A percentile compares a stretch with the other conserved stretches of the same genome.
phyloP scores from a whole-genome alignment of 1,140 invertebrate species.

The Atta cephalotes region DNA sequence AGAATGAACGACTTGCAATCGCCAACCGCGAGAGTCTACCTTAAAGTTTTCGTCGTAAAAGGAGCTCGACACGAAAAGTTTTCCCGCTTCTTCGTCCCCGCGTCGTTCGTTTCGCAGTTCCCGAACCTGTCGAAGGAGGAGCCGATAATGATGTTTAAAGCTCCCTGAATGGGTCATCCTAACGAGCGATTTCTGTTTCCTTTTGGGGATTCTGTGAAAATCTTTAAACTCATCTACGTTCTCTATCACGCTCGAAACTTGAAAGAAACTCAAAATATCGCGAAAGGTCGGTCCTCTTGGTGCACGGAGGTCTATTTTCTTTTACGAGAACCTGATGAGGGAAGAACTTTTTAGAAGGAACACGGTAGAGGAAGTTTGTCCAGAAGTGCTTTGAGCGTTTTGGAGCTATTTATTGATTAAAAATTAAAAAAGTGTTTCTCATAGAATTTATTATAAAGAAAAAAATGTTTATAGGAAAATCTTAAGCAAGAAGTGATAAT shows the following conservation, averaged over 20 bases:
- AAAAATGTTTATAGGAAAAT: not conserved
- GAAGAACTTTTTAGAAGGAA: conserved; percentile 31
- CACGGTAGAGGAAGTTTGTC: conserved; percentile 17
- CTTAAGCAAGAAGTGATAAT: not conserved
- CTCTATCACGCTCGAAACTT: conserved; percentile 23
- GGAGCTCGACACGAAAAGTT: conserved; percentile 51
- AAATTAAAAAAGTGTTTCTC: not conserved
- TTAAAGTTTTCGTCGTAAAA: conserved; percentile 69
- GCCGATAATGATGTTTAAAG: conserved; percentile 74
- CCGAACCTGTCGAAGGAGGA: conserved; percentile 12
- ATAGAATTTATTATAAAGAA: conserved; percentile 2
- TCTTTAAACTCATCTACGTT: conserved; percentile 36
- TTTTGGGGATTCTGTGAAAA: conserved; percentile 47
- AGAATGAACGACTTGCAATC: conserved; percentile 74
- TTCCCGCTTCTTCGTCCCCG: conserved; percentile 21
- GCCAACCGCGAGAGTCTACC: conserved; percentile 58
- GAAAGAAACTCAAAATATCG: conserved; percentile 59
- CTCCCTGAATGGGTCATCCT: conserved; percentile 61
- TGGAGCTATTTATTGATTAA: conserved; percentile 17
- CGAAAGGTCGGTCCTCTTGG: conserved; percentile 33
- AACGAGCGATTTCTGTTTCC: conserved; percentile 67
- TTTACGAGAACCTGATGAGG: conserved; percentile 9
- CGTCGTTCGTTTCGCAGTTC: conserved; percentile 26
- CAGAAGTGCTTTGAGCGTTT: conserved; percentile 11
- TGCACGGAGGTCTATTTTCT: conserved; percentile 30